Conservation (phyloP, 1,140 invertebrate genomes). For the Carposina sasakii region DNA sequence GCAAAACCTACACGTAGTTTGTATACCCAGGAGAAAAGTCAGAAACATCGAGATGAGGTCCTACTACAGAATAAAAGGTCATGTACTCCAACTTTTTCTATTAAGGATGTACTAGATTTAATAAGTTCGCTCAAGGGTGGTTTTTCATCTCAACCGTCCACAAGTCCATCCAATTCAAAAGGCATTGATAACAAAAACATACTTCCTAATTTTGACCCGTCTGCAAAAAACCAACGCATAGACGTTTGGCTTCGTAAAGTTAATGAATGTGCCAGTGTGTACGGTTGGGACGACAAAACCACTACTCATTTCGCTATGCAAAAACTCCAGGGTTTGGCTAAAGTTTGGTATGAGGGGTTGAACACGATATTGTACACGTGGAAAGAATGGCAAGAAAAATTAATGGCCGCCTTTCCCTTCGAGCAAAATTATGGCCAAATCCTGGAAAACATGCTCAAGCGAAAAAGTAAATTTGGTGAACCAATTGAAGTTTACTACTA, state of each 20-base stretch:
- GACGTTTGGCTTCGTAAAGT: constrained; percentile 25
- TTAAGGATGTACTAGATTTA: not conserved
- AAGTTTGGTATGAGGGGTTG: constrained; percentile 19
- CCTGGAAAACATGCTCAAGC: constrained; percentile 1
- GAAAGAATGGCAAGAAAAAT: constrained; percentile 18
- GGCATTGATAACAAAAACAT: constrained; percentile 6
- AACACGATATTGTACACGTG: constrained; percentile 16
- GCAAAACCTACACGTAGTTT: not conserved
- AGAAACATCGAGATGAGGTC: not conserved
- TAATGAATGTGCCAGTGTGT: constrained; percentile 20
- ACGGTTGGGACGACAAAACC: constrained; percentile 23
- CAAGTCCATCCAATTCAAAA: not conserved
- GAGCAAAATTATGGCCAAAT: constrained; percentile 1
- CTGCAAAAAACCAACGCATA: constrained; percentile 17
- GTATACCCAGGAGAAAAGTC: not conserved
- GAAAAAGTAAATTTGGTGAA: not conserved
- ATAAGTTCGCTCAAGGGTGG: not conserved
- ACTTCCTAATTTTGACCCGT: constrained; percentile 22
- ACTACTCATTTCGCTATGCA: constrained; percentile 20
- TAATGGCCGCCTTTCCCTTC: not conserved
- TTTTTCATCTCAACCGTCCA: not conserved
- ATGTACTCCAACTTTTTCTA: not conserved
- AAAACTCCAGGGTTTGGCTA: constrained; percentile 23
- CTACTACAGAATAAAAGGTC: not conserved
- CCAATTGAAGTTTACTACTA: constrained; percentile 2